A percentile compares a stretch with the other conserved stretches of the same genome.
These are phyloP conservation scores for Lasioglossum villosulum DNA, from an alignment of 2,888 invertebrate genomes.

Conservation along the genomic window DNA sequence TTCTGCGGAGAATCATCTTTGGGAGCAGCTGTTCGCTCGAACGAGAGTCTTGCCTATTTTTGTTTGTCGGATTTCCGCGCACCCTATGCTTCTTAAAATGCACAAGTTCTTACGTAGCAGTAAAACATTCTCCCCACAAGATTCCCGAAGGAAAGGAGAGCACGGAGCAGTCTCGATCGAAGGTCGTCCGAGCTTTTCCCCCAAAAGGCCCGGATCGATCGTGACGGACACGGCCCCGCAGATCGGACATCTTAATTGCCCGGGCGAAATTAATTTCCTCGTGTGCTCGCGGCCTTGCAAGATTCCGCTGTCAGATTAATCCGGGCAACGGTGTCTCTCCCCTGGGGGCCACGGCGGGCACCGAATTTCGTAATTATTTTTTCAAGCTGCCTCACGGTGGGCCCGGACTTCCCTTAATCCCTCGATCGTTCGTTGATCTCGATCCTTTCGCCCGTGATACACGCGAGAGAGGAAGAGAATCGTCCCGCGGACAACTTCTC, in stretches of 20 bases:
- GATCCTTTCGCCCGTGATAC: not conserved
- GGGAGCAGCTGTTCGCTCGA: not conserved
- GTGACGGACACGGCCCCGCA: constrained; percentile 21
- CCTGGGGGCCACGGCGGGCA: constrained; percentile 7
- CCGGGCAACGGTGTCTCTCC: constrained; percentile 40
- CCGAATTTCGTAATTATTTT: constrained; percentile 68
- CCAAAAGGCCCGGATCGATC: constrained; percentile 59
- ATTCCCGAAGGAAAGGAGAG: not conserved
- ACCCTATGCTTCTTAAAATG: not conserved
- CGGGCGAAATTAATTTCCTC: constrained; percentile 69
- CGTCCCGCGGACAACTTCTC: not conserved
- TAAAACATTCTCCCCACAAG: too few species aligned
- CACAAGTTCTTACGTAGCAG: not conserved
- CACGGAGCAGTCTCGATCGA: constrained; percentile 1
- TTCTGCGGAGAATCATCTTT: not conserved
- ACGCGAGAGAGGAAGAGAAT: not conserved
- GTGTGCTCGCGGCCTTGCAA: constrained; percentile 46
- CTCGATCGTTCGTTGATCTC: constrained; percentile 16
- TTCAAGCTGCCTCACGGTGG: constrained; percentile 33
- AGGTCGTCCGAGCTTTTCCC: constrained; percentile 34
- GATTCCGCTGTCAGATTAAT: constrained; percentile 70
- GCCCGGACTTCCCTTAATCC: constrained; percentile 53
- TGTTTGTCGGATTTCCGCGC: not conserved
- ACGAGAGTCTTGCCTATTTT: not conserved
- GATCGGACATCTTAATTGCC: constrained; percentile 72